These are phyloP conservation scores for Cyprinodon brontotheroides DNA, from an alignment of 2,113 vertebrate genomes.

Conservation along the genomic window DNA sequence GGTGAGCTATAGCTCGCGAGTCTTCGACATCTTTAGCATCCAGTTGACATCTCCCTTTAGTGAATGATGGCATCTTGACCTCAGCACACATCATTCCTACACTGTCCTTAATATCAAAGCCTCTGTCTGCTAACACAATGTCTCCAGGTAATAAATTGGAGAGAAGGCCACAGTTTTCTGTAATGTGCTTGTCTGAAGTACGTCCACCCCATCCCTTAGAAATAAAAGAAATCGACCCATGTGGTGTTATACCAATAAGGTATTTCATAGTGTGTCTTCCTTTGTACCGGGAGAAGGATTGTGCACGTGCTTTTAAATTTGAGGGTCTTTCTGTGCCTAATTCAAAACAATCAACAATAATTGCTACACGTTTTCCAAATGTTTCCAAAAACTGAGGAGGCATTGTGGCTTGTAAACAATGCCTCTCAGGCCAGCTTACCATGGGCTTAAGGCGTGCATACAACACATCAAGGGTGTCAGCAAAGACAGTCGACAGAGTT, in stretches of 20 bases:
- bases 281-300: neutral
- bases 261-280: neutral
- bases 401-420: neutral
- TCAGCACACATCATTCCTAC: neutral
- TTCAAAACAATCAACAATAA: conserved; percentile 4
- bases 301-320: conserved; percentile 6
- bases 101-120: neutral
- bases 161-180: conserved; percentile 15
- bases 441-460: too few relatives aligned
- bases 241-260: too few relatives aligned
- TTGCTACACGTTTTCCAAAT: neutral
- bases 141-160: neutral
- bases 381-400: neutral
- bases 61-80: neutral
- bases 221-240: conserved; percentile 1
- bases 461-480: neutral
- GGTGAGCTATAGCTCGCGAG: neutral
- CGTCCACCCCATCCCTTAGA: neutral
- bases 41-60: neutral
- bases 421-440: neutral
- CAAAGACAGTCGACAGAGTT: neutral
- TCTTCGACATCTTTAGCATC: neutral
- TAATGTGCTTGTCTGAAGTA: conserved; percentile 5
- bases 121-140: conserved; percentile 6
- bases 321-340: neutral